Conservation (phyloP, 2,797 vertebrate species). For the Spinus olivaceus region DNA sequence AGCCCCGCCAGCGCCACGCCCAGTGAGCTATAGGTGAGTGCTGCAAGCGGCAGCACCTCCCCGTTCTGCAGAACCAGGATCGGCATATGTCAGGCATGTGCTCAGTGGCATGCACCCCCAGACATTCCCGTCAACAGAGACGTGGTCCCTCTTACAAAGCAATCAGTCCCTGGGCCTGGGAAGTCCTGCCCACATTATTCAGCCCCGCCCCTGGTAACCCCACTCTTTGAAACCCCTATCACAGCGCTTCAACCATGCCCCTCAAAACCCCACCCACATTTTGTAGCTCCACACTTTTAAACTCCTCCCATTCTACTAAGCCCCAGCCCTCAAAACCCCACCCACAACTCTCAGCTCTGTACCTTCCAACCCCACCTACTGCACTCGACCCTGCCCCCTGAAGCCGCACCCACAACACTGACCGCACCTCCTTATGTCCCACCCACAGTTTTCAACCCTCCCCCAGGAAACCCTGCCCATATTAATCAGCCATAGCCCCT, state of each 20-base stretch:
- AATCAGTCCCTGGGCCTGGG: neutral
- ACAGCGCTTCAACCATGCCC: neutral
- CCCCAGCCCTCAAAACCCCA: neutral
- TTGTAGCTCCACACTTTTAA: neutral
- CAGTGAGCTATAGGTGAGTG: constrained; percentile 86
- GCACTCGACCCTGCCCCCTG: neutral
- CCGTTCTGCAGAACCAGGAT: constrained; percentile 80
- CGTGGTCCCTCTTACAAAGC: neutral
- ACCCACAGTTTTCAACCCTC: neutral
- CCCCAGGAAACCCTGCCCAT: neutral
- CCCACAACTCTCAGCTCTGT: neutral
- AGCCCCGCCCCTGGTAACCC: neutral
- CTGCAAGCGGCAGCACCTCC: constrained; percentile 89
- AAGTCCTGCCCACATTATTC: neutral
- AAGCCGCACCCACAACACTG: neutral
- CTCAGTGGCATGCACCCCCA: neutral
- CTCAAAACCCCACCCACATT: neutral
- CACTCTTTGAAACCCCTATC: neutral
- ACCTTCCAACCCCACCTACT: neutral
- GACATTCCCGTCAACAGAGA: neutral
- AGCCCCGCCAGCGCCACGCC: constrained; percentile 87
- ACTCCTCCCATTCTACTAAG: neutral
- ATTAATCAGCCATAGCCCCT: neutral
- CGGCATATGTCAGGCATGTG: neutral
- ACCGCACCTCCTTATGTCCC: neutral